A percentile compares a stretch with the other conserved stretches of the same genome.
Evolutionary conservation across 2,797 vertebrate genomes (phyloP).

Genomic region (Salarias fasciatus): DNA sequence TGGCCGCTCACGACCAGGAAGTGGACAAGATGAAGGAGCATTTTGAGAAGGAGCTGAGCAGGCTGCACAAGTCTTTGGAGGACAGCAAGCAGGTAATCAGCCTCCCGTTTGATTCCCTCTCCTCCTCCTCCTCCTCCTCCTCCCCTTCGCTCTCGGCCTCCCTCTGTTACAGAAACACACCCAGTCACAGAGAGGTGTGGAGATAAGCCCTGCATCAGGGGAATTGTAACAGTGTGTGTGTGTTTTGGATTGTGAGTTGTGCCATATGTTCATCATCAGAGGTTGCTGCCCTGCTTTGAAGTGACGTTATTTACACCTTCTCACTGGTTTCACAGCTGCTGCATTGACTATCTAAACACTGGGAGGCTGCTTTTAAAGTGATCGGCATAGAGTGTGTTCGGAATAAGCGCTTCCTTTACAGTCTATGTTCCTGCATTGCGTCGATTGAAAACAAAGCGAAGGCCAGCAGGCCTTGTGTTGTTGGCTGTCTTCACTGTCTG

Average conservation of each 20-base stretch:
- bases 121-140: conserved; percentile 41
- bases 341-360: conserved; percentile 5
- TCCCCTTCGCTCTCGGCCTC: conserved; percentile 11
- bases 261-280: conserved; percentile 37
- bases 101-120: conserved; percentile 19
- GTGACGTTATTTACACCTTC: conserved; percentile 41
- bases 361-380: conserved; percentile 2
- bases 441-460: too few species aligned
- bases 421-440: too few species aligned
- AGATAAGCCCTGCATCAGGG: conserved; percentile 59
- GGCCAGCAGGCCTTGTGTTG: too few species aligned
- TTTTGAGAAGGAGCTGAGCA: conserved; percentile 87
- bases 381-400: too few species aligned
- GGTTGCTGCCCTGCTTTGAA: conserved; percentile 35
- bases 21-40: conserved; percentile 94
- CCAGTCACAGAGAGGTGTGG: conserved; percentile 45
- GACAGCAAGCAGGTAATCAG: conserved; percentile 87
- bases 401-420: too few species aligned
- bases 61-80: conserved; percentile 83
- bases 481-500: too few species aligned
- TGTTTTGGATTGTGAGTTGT: conserved; percentile 28
- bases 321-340: conserved; percentile 22
- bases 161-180: conserved; percentile 48
- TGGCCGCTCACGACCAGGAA: conserved; percentile 93
- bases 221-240: conserved; percentile 12